These are phyloP conservation scores for Oophaga sylvatica DNA, from an alignment of 2,797 vertebrate species.

Conservation along the genomic window DNA sequence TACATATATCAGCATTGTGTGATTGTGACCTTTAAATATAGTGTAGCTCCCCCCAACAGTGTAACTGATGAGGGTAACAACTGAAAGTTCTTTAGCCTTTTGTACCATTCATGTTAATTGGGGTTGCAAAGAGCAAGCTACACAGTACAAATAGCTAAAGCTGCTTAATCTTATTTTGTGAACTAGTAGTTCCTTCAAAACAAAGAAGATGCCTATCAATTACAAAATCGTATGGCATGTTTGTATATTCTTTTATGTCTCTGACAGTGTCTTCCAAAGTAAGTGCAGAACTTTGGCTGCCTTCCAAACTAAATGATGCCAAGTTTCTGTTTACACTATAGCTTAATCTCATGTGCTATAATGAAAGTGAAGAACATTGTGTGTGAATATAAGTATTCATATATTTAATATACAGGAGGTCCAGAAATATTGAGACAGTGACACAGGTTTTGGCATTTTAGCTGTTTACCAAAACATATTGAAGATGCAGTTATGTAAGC, in stretches of 20 bases:
- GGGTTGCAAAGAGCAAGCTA: not conserved
- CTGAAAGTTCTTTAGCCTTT: not conserved
- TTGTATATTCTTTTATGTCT: slow-evolving; percentile 24
- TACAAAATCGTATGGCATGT: slow-evolving; percentile 13
- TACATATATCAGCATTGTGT: not conserved
- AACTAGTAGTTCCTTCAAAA: slow-evolving; percentile 8
- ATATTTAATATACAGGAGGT: too few relatives aligned
- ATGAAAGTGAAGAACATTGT: not conserved
- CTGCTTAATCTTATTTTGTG: not conserved
- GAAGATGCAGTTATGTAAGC: too few relatives aligned
- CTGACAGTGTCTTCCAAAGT: slow-evolving; percentile 19
- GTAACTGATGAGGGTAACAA: not conserved
- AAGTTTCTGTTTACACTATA: slow-evolving; percentile 51
- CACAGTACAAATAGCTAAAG: not conserved
- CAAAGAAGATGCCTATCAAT: slow-evolving; percentile 25
- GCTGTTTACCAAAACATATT: too few relatives aligned
- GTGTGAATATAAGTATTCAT: too few relatives aligned
- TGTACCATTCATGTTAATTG: not conserved
- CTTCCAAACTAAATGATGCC: slow-evolving; percentile 15
- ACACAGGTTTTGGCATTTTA: too few relatives aligned
- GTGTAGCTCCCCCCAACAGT: not conserved
- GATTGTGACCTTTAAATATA: not conserved
- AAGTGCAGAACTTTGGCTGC: slow-evolving; percentile 19
- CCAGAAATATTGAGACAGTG: too few relatives aligned
- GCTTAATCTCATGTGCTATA: not conserved